A percentile compares a stretch with the other conserved stretches of the same genome.
Conservation (phyloP, 2,797 vertebrate species). For the Miichthys miiuy region DNA sequence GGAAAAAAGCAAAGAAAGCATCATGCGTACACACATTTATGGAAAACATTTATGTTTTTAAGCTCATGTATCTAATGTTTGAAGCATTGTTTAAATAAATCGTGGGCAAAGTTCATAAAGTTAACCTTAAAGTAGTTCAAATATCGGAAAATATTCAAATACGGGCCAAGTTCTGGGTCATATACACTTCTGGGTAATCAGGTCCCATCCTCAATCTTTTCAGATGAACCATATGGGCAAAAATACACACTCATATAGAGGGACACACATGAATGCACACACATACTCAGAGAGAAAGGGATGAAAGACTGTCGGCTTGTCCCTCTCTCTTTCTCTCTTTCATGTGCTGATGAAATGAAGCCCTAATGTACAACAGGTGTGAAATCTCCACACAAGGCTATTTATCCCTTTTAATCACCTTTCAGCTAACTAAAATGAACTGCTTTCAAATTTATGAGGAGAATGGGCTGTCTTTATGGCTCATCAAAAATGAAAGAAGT, state of each 20-base stretch:
- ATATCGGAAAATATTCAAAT: conserved; percentile 20
- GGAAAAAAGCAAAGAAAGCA: conserved; percentile 18
- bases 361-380: conserved; percentile 70
- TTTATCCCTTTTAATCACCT: conserved; percentile 68
- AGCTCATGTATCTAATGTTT: background rate
- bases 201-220: conserved; percentile 24
- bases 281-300: conserved; percentile 37
- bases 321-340: conserved; percentile 66
- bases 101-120: background rate
- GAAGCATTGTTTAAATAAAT: conserved; percentile 17
- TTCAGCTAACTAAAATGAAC: conserved; percentile 38
- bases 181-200: conserved; percentile 26
- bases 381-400: conserved; percentile 42
- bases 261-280: conserved; percentile 20
- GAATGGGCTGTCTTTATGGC: conserved; percentile 18
- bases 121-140: conserved; percentile 20
- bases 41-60: conserved; percentile 19
- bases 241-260: conserved; percentile 33
- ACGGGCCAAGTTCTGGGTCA: conserved; percentile 24
- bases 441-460: conserved; percentile 31
- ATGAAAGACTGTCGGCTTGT: conserved; percentile 60
- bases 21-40: background rate
- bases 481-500: conserved; percentile 41
- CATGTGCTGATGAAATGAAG: conserved; percentile 74
- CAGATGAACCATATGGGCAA: conserved; percentile 18